A percentile compares a stretch with the other conserved stretches of the same genome.
Evolutionary conservation across 2,113 vertebrate species (phyloP).

Genomic region (Rhabdornis inornatus): DNA sequence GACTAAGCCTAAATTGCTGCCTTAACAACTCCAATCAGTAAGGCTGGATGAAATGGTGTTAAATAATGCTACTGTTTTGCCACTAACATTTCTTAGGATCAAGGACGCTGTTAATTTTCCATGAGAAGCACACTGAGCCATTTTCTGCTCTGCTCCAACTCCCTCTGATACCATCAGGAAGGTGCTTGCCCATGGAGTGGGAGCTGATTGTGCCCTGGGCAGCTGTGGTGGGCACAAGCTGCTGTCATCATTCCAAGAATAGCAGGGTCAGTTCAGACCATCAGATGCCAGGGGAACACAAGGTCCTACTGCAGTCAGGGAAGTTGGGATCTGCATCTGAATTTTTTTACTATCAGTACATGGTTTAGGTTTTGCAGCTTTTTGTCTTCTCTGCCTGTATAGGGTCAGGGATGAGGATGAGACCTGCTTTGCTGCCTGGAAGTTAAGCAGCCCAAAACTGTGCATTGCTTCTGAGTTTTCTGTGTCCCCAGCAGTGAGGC

Average conservation of each 20-base stretch:
- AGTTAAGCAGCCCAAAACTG: neutral
- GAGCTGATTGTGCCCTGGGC: neutral
- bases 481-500: neutral
- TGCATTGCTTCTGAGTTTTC: neutral
- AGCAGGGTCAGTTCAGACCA: neutral
- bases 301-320: neutral
- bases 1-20: neutral
- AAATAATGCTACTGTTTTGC: neutral
- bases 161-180: neutral
- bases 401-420: neutral
- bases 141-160: neutral
- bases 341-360: neutral
- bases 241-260: neutral
- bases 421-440: neutral
- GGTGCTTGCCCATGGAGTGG: fast-evolving
- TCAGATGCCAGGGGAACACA: fast-evolving
- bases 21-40: neutral
- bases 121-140: fast-evolving
- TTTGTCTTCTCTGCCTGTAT: neutral
- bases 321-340: neutral
- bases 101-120: neutral
- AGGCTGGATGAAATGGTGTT: neutral
- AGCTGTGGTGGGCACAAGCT: neutral
- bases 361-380: neutral
- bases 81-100: neutral